Base-by-base conservation (phyloP, 2,113 vertebrate genomes). In the Amphilophus citrinellus region DNA sequence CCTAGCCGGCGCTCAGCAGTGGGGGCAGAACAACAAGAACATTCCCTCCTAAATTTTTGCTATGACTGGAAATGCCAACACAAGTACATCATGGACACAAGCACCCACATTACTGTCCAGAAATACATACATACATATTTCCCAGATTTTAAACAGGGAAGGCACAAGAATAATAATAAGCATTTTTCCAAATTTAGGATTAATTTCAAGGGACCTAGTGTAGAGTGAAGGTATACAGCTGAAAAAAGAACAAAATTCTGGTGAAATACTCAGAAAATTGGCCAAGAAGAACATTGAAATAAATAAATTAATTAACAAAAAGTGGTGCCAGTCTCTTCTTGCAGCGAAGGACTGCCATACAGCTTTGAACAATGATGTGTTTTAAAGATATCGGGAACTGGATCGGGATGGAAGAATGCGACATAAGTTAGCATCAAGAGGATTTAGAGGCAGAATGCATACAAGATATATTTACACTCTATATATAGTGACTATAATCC, bases 11-110 rank as follows among this genome's bases (percentile, higher is more conserved):
- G n/a, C 89, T 65, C 76, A 71, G 66, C 79, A 86, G 78, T 84
- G 79, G 82, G 82, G 78, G 89, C 90, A 91, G 79, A 61, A 80
- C 80, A 82, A 77, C 79, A 77, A 91, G 61, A 86, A 93, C 80
- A 85, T 86, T 89, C 87, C 84, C 86, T 89, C 65, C 83, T 65
- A 79, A 63, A 47, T 78, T 76, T 84, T 60, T 77, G 75, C 84
- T 84, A 76, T 88, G 82, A 82, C 86, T 92, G 91, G 90, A 94
- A 93, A 91, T 91, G 68, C 87, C 61, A 10, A 87, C 76, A 73
- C 18, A 37, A 80, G 56, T 79, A 27, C 79, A 88, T 85, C 30
- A 87, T 83, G 44, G 35, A 84, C 39, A 83, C 24, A 79, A n/a
- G 66, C 22, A 71, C 18, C 76, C 10, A 77, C 37, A 79, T 1